Evolutionary conservation across 2,888 invertebrate species (phyloP), one percentile per base, ranked within the genome.

Genomic region (Agrilus biguttatus): DNA sequence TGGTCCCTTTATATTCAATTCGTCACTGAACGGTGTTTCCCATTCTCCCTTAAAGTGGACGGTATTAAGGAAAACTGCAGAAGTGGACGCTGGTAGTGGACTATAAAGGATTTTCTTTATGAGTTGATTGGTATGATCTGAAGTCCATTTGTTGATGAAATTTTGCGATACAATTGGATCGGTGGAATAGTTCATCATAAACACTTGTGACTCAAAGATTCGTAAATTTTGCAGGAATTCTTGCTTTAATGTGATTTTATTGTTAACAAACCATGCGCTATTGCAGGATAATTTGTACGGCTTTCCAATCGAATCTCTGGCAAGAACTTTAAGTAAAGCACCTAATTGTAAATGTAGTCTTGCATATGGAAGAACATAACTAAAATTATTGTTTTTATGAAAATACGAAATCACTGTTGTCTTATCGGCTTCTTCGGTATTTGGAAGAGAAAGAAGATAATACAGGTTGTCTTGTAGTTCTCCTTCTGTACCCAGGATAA

Each of bases 41-140:
- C 71, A 71, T 37, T 61, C 60, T 1, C 63, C 69, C 40, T 58
- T 56, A 47, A 71, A 70, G 51, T 69, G 69, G 19, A 70, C 56
- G 6, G 69, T 63, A 49, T 70, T 70, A 3, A 65, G 54, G 36
- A 69, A 59, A 13, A 69, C 56, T 12, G 66, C 55, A 1, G 59
- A 54, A 1, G 68, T 66, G 10, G 48, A 41, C 0, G 56, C 47
- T 0, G 60, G 51, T 3, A 63, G 60, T 2, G 66, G 61, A 5
- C 49, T 42, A 1, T 57, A 48, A 14, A 69, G 39, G 21, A 69
- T 57, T 2, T 53, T 46, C 14, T 58, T 53, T 36, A 70, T 69
- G 36, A 67, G 55, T 1, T 66, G 67, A 14, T 57, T 56, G 8
- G 66, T 66, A 43, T 60, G 54, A 33, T 51, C 45, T 2, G 50